phyloP scores from a whole-genome alignment of 2,797 vertebrate genomes.

The Erpetoichthys calabaricus region DNA sequence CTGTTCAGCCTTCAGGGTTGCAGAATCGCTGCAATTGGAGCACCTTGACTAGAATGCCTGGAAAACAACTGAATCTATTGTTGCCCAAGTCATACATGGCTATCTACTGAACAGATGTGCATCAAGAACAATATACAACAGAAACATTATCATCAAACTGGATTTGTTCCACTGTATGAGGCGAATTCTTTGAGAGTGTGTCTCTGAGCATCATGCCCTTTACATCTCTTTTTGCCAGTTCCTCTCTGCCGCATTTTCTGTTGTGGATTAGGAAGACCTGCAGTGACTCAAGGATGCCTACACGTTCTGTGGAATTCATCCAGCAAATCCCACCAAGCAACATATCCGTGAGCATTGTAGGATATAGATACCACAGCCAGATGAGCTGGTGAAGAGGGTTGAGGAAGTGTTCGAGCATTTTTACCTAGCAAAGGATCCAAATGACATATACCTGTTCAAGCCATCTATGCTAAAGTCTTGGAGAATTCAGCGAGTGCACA shows the following conservation, averaged over 20 bases:
- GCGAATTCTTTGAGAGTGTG: slow-evolving; percentile 10
- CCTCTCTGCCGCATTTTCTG: slow-evolving; percentile 13
- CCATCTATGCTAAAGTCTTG: not conserved
- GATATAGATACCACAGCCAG: not conserved
- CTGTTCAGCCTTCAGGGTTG: slow-evolving; percentile 13
- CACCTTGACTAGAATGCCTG: slow-evolving; percentile 13
- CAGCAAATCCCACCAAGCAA: not conserved
- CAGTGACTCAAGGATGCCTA: slow-evolving; percentile 1
- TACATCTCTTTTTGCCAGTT: slow-evolving; percentile 12
- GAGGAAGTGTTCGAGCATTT: not conserved
- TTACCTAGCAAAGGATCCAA: not conserved
- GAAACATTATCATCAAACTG: slow-evolving; percentile 12
- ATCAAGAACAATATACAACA: slow-evolving; percentile 8
- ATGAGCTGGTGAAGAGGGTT: not conserved
- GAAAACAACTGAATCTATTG: slow-evolving; percentile 8
- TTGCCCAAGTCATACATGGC: slow-evolving; percentile 4
- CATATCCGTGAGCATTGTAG: not conserved
- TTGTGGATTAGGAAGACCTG: slow-evolving; percentile 15
- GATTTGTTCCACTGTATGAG: slow-evolving; percentile 19
- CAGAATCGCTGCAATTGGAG: slow-evolving; percentile 3
- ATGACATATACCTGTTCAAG: not conserved
- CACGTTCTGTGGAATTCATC: not conserved
- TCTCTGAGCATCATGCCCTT: slow-evolving; percentile 13
- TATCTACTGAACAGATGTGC: slow-evolving; percentile 8
- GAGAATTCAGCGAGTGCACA: not conserved